Base-by-base conservation (phyloP, 2,797 vertebrate genomes). In the Sylvilagus floridanus region DNA sequence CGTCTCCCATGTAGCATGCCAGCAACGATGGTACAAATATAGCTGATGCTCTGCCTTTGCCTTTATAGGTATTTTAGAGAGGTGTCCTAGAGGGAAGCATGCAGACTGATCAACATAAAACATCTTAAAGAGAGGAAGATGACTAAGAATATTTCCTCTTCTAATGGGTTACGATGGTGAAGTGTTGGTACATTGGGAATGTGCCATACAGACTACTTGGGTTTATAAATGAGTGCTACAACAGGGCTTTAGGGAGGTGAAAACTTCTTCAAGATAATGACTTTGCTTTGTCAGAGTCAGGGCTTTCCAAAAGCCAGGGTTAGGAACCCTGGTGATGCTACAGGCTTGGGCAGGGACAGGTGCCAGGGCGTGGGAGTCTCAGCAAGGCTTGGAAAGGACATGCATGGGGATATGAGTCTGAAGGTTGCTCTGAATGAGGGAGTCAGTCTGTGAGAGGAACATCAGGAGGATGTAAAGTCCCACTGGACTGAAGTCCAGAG, bases 181-280 rank as follows among this genome's bases (percentile, higher is more conserved):
- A 95, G 82, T 84, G 72, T 97, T 94, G 71, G 90, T 87, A 75
- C 47, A 78, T 94, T 93, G 86, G 77, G 91, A 76, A n/a, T 71
- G 86, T 94, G 92, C 96, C 93, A 89, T 87, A 86, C 82, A 96
- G 76, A 88, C 88, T 92, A 72, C 94, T 96, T 96, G 35, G 47
- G 84, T 87, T 97, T 95, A 96, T 91, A 97, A 88, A 95, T 79
- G 81, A 97, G 91, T 95, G 50, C 84, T 95, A 60, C 73, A 88
- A 75, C 26, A 68, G 91, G 85, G 90, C 84, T 92, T 78, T 21
- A 78, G 93, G 32, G 90, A 96, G 69, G 81, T 66, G 92, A 95
- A 93, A 92, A 73, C 88, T 71, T 88, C 78, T 95, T 92, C 54
- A 88, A 78, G 91, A 84, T 91, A 96, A 87, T 87, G 37, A 69